Evolutionary conservation across 2,888 invertebrate species (phyloP).

Genomic region (Aporophyla lueneburgensis): DNA sequence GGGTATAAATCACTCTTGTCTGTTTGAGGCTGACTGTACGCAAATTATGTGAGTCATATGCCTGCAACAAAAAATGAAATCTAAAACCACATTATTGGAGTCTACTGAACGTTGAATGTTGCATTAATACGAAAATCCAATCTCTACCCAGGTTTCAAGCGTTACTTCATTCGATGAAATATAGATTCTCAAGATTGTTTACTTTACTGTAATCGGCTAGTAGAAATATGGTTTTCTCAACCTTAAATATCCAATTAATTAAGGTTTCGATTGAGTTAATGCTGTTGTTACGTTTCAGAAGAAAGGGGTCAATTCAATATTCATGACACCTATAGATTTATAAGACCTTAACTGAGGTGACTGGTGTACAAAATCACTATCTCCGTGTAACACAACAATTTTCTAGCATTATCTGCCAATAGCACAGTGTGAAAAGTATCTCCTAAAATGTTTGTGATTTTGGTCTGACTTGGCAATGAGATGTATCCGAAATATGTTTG

Average conservation of each 20-base stretch:
- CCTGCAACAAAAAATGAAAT: slow-evolving; percentile 16
- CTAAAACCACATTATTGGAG: neutral
- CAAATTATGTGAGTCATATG: neutral
- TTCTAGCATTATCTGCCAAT: neutral
- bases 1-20: neutral
- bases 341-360: neutral
- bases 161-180: slow-evolving; percentile 37
- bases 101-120: slow-evolving; percentile 7
- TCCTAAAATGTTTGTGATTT: neutral
- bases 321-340: neutral
- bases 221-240: slow-evolving; percentile 6
- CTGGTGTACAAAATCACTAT: neutral
- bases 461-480: slow-evolving; percentile 1
- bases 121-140: slow-evolving; percentile 30
- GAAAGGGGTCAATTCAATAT: neutral
- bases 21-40: neutral
- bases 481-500: slow-evolving; percentile 15
- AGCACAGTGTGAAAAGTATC: neutral
- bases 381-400: neutral
- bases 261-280: slow-evolving; percentile 43
- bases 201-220: slow-evolving; percentile 35
- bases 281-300: neutral
- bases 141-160: slow-evolving; percentile 3
- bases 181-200: too few species aligned
- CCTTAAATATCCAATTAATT: slow-evolving; percentile 39